Evolutionary conservation across 2,113 vertebrate genomes (phyloP).

Genomic region (Leptodactylus fuscus): DNA sequence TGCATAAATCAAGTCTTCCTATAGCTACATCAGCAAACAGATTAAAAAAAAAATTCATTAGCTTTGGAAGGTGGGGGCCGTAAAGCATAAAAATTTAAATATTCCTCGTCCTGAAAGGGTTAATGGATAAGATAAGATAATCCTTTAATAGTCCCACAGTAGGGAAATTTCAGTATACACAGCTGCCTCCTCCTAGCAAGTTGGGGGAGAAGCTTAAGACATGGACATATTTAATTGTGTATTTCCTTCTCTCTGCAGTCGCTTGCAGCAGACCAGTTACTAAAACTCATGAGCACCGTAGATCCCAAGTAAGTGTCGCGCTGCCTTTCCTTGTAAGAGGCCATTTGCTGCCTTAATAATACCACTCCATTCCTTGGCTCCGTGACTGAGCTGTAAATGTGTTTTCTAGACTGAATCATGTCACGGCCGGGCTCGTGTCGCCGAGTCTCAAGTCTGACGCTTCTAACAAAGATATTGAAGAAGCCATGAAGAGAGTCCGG

Average conservation of each 20-base stretch:
- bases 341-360: background rate
- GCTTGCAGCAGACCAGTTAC: slow-evolving; percentile 93
- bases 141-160: too few relatives aligned
- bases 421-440: slow-evolving; percentile 89
- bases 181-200: too few relatives aligned
- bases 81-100: too few relatives aligned
- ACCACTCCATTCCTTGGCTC: background rate
- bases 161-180: too few relatives aligned
- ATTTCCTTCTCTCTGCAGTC: slow-evolving; percentile 71
- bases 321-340: background rate
- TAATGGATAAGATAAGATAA: too few relatives aligned
- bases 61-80: too few relatives aligned
- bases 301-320: slow-evolving; percentile 97
- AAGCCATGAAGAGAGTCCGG: slow-evolving; percentile 96
- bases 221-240: background rate
- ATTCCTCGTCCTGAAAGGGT: too few relatives aligned
- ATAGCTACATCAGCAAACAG: too few relatives aligned
- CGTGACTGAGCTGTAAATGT: background rate
- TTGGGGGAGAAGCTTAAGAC: too few relatives aligned
- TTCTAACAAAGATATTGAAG: slow-evolving; percentile 98
- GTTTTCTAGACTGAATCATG: slow-evolving; percentile 87
- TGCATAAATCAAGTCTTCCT: too few relatives aligned
- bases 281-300: slow-evolving; percentile 97
- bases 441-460: slow-evolving; percentile 90
- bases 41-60: too few relatives aligned